These are phyloP conservation scores for Propsilocerus akamusi DNA, from an alignment of 1,140 invertebrate species.

Conservation along the genomic window DNA sequence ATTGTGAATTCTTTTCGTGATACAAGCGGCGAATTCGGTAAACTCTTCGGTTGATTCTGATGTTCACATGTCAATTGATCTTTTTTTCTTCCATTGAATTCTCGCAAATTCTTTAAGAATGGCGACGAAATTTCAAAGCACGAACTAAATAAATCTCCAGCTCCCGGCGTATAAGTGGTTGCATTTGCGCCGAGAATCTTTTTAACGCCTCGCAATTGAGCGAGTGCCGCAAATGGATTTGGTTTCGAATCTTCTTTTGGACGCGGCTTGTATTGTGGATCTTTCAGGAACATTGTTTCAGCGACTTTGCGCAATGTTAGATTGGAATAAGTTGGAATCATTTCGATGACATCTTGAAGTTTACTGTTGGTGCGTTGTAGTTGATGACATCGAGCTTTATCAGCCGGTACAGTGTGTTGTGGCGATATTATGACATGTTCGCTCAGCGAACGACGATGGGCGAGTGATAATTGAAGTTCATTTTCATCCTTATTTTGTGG, in stretches of 20 bases:
- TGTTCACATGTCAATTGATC: slow-evolving; percentile 4
- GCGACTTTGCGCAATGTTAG: slow-evolving; percentile 39
- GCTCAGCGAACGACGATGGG: slow-evolving; percentile 45
- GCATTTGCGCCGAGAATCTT: slow-evolving; percentile 48
- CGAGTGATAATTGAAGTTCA: neutral
- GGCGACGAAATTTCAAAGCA: slow-evolving; percentile 54
- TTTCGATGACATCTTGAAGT: slow-evolving; percentile 11
- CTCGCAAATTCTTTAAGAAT: slow-evolving; percentile 23
- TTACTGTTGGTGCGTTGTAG: slow-evolving; percentile 19
- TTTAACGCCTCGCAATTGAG: slow-evolving; percentile 47
- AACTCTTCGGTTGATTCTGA: slow-evolving; percentile 24
- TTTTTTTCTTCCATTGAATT: slow-evolving; percentile 12
- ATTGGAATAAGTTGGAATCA: slow-evolving; percentile 22
- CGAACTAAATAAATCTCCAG: slow-evolving; percentile 44
- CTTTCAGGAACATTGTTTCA: slow-evolving; percentile 57
- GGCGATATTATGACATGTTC: slow-evolving; percentile 38
- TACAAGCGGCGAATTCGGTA: slow-evolving; percentile 27
- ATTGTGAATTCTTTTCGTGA: slow-evolving; percentile 19
- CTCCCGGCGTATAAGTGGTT: slow-evolving; percentile 24
- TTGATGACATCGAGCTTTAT: slow-evolving; percentile 53
- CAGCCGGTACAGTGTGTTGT: slow-evolving; percentile 36
- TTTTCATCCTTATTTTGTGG: neutral
- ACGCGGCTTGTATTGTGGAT: slow-evolving; percentile 54
- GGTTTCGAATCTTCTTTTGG: slow-evolving; percentile 27
- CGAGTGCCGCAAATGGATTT: slow-evolving; percentile 52